Base-by-base conservation (phyloP, 2,797 vertebrate genomes). In the Bufotes viridis region DNA sequence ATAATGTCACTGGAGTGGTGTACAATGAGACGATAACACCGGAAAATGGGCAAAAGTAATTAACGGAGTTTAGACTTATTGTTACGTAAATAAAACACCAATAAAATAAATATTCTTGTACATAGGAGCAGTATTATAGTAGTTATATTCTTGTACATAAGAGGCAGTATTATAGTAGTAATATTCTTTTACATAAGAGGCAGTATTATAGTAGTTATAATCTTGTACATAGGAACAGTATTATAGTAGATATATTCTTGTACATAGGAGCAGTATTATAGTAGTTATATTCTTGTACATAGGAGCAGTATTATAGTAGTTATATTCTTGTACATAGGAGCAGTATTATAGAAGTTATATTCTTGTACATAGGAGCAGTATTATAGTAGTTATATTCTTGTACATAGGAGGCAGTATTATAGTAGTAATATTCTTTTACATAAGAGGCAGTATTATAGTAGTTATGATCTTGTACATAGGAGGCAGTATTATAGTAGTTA, bases 241-340 rank as follows among this genome's bases (percentile, higher is more conserved):
- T 76, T 76, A 76, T 55, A 76, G 74, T 76, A 76, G 74, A 24
- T 76, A 76, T 55, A 76, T 76, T 76, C 74, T 76, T 76, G 51
- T 76, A 76, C 22, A 76, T 76, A 76, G 74, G 20, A 7, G 42
- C 20, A 75, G 72, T 75, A 75, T 75, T 75, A 75, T 75, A 51
- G 72, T 75, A 75, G 72, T 75, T 75, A 51, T 75, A 75, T 75
- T 75, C 72, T 75, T 75, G 72, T 75, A 75, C 20, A 75, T 75
- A 51, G 72, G 42, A 22, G 69, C 69, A 72, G 69, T 72, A 72
- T 34, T 72, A 34, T 72, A 72, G 70, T 74, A 49, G 70, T 74
- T 74, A 74, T 74, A 74, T 74, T 74, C 70, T 74, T 74, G 70
- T 74, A 75, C 34, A 75, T 75, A 51, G 42, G 72, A 5, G 70